Base-by-base conservation (phyloP, 2,113 vertebrate species). In the Xiphophorus couchianus region DNA sequence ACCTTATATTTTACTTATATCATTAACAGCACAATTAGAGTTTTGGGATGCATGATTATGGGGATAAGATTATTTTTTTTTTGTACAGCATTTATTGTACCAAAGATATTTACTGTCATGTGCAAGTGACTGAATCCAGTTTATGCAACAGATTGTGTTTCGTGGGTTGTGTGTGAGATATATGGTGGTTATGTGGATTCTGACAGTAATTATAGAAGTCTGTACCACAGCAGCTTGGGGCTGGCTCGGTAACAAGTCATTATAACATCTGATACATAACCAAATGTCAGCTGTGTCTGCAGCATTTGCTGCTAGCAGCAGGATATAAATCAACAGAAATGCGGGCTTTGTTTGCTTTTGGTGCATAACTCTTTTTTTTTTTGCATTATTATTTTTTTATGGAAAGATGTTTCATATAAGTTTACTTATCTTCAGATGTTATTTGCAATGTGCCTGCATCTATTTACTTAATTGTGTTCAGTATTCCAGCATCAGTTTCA, bases 201-300 rank as follows among this genome's bases (percentile, higher is more conserved):
- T 82, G 88, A 90, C 92, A 89, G 89, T 91, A 90, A 93, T 93
- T 90, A 93, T 71, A 91, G 78, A 65, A 85, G 74, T 69, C 42
- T 27, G 15, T 12, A 88, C 86, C 92, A 78, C 91, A 89, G 87
- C 74, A 68, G 82, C 85, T 54, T 1, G 28, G 35, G 70, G 81
- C 82, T 78, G 82, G 79, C 84, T 66, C 12, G 64, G 65, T 80
- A 88, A 83, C 84, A 84, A 80, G 74, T 91, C 87, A 85, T 88
- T 83, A 90, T 87, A 93, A 84, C 80, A 78, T 87, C 73, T 86
- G 81, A 90, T 90, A 75, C 83, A 86, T 72, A 84, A 92, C 81
- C 87, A 73, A 91, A 88, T 77, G 78, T 86, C 81, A 75, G 76
- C 72, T 78, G 48, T 74, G 79, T 86, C 76, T 86, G 75, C 64